phyloP scores from a whole-genome alignment of 1,140 invertebrate species.

The Pararge aegeria region DNA sequence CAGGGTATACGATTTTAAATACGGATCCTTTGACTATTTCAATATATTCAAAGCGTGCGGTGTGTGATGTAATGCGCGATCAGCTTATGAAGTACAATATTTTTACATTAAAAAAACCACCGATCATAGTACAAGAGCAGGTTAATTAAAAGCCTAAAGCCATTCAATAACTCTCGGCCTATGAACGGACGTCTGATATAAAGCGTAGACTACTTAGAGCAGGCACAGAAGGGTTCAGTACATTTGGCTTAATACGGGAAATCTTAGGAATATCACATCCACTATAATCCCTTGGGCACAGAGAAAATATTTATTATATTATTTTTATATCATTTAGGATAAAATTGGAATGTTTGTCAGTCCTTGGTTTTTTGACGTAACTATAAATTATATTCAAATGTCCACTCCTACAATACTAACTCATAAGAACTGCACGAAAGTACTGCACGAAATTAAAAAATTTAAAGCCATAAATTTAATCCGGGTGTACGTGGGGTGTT shows the following conservation, averaged over 20 bases:
- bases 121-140: slow-evolving; percentile 28
- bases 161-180: slow-evolving; percentile 1
- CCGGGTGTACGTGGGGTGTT: too few relatives aligned
- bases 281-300: slow-evolving; percentile 54
- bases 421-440: too few relatives aligned
- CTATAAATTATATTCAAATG: neutral
- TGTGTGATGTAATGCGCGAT: neutral
- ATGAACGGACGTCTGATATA: slow-evolving; percentile 13
- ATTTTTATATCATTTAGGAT: slow-evolving; percentile 1
- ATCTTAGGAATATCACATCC: slow-evolving; percentile 70
- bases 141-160: neutral
- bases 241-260: slow-evolving; percentile 73
- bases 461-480: too few relatives aligned
- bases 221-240: slow-evolving; percentile 79
- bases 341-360: slow-evolving; percentile 57
- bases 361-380: slow-evolving; percentile 14
- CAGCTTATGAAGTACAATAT: slow-evolving; percentile 17
- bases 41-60: too few relatives aligned
- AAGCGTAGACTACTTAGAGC: slow-evolving; percentile 69
- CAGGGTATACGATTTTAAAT: too few relatives aligned
- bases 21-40: too few relatives aligned
- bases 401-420: neutral
- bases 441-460: too few relatives aligned
- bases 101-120: slow-evolving; percentile 21
- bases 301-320: slow-evolving; percentile 6